Evolutionary conservation across 2,797 vertebrate species (phyloP), one percentile per base, ranked within the genome.

Genomic region (Lophotriccus pileatus): DNA sequence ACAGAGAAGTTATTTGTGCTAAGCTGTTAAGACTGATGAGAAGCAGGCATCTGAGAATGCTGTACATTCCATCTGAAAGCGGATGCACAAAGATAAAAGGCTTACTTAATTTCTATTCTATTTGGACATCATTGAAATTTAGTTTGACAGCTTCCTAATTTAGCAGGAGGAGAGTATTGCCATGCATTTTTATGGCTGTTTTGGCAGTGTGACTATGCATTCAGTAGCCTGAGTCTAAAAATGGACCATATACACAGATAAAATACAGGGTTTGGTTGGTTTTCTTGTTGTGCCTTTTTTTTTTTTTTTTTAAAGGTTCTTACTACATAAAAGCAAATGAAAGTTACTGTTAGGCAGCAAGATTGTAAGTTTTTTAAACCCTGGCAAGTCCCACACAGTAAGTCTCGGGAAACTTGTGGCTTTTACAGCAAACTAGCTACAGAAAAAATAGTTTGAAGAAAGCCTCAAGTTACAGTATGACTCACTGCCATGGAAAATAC

Each of bases 401-500:
- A 44, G 72, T 46, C 84, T 66, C 62, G 90, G 70, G 74, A 81
- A 97, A 91, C 43, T 81, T 81, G 69, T 63, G 94, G 84, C 73
- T 95, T 84, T 70, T 89, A 81, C 66, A 89, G 82, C 55, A 75
- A 88, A 78, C 66, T 50, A 88, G 73, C 55, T 92, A 69, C 9
- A 69, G 66, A 93, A 89, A 92, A 93, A 91, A 53, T 19, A 84
- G 73, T 84, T 56, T 92, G 73, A 83, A 86, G 76, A 75, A 93
- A 93, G 69, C 79, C 64, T 96, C 86, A 87, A 85, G 92, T 93
- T 93, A 93, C 89, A 94, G 81, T 69, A 73, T 97, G 97, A 97
- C 85, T 97, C 97, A 97, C 5, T 5, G 62, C 76, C 50, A 87
- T 46, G 94, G 95, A 96, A 97, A 97, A 97, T 95, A 97, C 87